These are phyloP conservation scores for Cataglyphis altisquamis DNA, from an alignment of 2,888 invertebrate genomes.

Conservation along the genomic window DNA sequence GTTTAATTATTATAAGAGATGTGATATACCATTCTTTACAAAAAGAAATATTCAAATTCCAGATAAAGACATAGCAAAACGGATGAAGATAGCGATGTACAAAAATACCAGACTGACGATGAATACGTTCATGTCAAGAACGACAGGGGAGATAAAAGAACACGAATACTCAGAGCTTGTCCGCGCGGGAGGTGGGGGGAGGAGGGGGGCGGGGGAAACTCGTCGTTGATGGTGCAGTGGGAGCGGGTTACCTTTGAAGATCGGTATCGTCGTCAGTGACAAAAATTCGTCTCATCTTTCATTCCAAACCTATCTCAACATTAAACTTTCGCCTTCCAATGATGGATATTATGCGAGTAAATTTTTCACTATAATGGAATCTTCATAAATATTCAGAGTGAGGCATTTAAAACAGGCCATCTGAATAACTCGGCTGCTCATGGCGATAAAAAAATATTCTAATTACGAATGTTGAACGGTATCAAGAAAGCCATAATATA, in stretches of 20 bases:
- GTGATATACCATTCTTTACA: not conserved
- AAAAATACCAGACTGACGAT: conserved; percentile 48
- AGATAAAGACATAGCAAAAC: conserved; percentile 25
- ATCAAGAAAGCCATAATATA: too few species aligned
- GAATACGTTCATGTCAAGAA: conserved; percentile 46
- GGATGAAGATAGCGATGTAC: conserved; percentile 38
- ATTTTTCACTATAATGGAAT: conserved; percentile 5
- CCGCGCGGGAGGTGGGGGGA: conserved; percentile 25
- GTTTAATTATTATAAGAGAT: conserved; percentile 9
- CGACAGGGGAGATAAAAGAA: conserved; percentile 44
- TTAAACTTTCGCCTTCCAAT: conserved; percentile 20
- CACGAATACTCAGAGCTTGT: conserved; percentile 61
- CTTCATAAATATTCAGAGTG: not conserved
- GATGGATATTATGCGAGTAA: conserved; percentile 3
- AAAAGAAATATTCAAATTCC: conserved; percentile 20
- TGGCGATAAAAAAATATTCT: too few species aligned
- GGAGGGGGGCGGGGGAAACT: conserved; percentile 50
- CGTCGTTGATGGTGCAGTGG: conserved; percentile 61
- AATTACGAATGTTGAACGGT: too few species aligned
- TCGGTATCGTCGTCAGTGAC: conserved; percentile 63
- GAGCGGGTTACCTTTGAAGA: conserved; percentile 55
- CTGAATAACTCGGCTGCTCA: too few species aligned
- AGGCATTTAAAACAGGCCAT: too few species aligned
- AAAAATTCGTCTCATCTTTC: conserved; percentile 49
- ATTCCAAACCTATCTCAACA: conserved; percentile 44